These are phyloP conservation scores for Tragelaphus strepsiceros DNA, from an alignment of 2,113 vertebrate species.

Conservation along the genomic window DNA sequence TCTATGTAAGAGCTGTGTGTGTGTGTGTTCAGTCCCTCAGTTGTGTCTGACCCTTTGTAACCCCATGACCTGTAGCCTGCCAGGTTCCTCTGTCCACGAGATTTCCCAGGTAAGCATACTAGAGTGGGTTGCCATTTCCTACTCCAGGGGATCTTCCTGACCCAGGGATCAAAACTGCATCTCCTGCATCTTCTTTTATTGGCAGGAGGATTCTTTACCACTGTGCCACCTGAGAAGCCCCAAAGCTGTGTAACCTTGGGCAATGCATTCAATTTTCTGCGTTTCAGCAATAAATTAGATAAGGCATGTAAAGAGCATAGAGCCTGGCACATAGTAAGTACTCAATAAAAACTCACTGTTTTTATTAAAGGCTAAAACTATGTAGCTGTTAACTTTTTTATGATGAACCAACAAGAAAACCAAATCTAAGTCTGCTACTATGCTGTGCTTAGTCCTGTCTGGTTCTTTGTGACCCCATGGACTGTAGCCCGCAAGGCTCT, in stretches of 20 bases:
- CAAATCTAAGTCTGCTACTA: background rate
- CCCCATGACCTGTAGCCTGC: background rate
- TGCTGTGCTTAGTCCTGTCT: background rate
- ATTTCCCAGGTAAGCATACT: background rate
- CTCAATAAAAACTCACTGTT: background rate
- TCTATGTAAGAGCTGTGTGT: background rate
- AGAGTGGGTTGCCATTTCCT: background rate
- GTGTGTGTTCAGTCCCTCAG: background rate
- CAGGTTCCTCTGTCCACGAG: background rate
- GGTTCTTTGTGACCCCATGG: background rate
- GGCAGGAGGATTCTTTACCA: background rate
- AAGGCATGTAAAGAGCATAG: background rate
- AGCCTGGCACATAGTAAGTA: background rate
- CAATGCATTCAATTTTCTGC: background rate
- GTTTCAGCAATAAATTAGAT: background rate
- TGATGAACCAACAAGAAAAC: background rate
- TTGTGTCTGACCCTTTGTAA: background rate
- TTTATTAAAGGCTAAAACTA: slow-evolving; percentile 3
- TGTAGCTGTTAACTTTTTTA: background rate
- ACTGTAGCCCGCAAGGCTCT: background rate
- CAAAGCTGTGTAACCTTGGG: background rate
- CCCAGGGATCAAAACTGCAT: background rate
- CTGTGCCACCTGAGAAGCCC: background rate
- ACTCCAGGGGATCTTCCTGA: background rate
- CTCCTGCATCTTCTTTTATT: background rate